These are phyloP conservation scores for Xiphophorus maculatus DNA, from an alignment of 2,113 vertebrate genomes.

Conservation along the genomic window DNA sequence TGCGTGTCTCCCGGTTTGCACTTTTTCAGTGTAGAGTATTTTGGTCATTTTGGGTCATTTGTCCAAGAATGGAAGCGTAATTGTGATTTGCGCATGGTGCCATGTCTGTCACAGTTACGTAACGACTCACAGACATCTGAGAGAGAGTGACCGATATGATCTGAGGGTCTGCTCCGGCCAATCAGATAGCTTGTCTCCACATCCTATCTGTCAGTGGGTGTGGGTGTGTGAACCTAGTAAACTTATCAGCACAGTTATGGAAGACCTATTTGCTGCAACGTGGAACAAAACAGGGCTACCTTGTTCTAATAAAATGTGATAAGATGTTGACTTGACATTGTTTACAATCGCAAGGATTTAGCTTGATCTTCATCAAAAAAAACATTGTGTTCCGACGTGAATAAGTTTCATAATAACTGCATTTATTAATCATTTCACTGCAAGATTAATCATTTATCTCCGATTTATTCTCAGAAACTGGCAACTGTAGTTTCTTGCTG, in stretches of 20 bases:
- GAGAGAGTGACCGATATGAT: constrained; percentile 35
- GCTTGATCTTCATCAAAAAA: background rate
- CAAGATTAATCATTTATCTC: background rate
- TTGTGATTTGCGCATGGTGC: constrained; percentile 37
- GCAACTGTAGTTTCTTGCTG: too few species aligned
- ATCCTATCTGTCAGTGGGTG: background rate
- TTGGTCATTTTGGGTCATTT: background rate
- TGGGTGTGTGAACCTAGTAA: background rate
- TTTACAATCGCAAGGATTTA: background rate
- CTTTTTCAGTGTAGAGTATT: background rate
- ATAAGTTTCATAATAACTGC: background rate
- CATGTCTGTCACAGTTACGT: constrained; percentile 52
- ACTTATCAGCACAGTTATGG: background rate
- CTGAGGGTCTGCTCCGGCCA: constrained; percentile 40
- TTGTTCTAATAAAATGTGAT: background rate
- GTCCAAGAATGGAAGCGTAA: constrained; percentile 14
- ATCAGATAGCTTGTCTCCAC: constrained; percentile 21
- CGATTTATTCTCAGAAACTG: background rate
- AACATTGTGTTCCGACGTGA: background rate
- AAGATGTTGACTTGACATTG: background rate
- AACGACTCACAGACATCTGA: constrained; percentile 15
- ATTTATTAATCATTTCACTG: background rate
- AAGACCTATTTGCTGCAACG: background rate
- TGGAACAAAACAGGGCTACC: background rate
- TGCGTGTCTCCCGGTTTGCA: background rate